phyloP scores from a whole-genome alignment of 64 coral and sea anemone species.

The Trachythela sp. region DNA sequence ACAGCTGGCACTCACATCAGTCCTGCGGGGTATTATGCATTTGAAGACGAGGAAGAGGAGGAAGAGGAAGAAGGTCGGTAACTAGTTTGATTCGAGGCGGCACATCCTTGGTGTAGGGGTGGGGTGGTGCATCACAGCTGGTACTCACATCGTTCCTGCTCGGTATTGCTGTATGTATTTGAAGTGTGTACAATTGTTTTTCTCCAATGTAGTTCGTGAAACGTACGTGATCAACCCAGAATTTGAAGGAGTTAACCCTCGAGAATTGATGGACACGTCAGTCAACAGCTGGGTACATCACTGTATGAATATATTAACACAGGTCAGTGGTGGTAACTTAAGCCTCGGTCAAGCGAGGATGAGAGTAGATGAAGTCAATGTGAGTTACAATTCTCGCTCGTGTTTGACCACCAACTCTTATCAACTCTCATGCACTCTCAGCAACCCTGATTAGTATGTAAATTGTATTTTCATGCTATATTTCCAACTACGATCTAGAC shows the following conservation, averaged over 20 bases:
- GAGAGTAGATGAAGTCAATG: too few relatives aligned
- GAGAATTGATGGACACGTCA: background rate
- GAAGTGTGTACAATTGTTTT: too few relatives aligned
- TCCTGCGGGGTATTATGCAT: conserved; percentile 91
- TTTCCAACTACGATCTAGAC: background rate
- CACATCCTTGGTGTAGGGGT: too few relatives aligned
- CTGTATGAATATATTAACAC: conserved; percentile 12
- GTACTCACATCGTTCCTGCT: too few relatives aligned
- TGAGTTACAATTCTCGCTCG: too few relatives aligned
- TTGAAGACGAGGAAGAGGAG: conserved; percentile 99
- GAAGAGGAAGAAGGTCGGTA: conserved; percentile 76
- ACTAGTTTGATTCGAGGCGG: background rate
- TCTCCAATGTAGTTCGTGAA: background rate
- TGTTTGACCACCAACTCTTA: too few relatives aligned
- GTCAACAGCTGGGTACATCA: conserved; percentile 14
- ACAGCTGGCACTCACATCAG: conserved; percentile 82
- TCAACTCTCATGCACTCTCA: too few relatives aligned
- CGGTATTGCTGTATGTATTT: too few relatives aligned
- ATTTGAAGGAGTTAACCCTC: conserved; percentile 11
- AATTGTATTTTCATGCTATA: background rate
- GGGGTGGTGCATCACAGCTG: too few relatives aligned
- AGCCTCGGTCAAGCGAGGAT: background rate
- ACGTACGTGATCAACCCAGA: conserved; percentile 4
- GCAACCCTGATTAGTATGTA: too few relatives aligned
- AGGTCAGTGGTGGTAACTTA: background rate